Base-by-base conservation (phyloP, 2,113 vertebrate genomes). In the Herpailurus yagouaroundi region DNA sequence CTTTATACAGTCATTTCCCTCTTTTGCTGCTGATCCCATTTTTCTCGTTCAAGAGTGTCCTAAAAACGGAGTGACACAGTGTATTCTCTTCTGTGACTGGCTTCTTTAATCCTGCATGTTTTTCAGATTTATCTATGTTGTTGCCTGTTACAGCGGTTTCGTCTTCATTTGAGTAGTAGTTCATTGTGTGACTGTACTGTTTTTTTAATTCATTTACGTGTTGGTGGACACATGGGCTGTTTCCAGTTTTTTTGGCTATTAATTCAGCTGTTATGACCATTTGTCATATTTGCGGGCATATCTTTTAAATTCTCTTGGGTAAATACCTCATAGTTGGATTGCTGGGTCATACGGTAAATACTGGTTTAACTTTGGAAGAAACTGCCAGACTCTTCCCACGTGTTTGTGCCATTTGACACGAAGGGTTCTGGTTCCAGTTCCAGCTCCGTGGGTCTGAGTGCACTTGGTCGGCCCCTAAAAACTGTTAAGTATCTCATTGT, bases 261-360 rank as follows among this genome's bases (percentile, higher is more conserved):
- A 66, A 33, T 91, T 77, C 94, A 89, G 27, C 79, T 27, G 36
- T 60, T 81, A 3, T 82, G 66, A 69, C 9, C 48, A 60, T 89
- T 91, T 91, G 33, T 76, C 45, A 45, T 45, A 45, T 89, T 77
- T 82, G 41, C 73, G 50, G 52, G 25, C 23, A 3, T 38, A 73
- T 48, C 25, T 68, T 90, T 95, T 79, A 50, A 45, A 74, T 93
- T 94, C 33, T 96, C 12, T 68, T 84, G 60, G 84, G 41, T 92
- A 83, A 41, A 64, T 69, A 66, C 31, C 45, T 90, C 69, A 55
- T 29, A 94, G 45, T 92, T 87, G 68, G 41, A 89, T n/a, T 60
- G 27, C 84, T 69, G 71, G 31, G 68, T 90, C 60, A 73, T n/a
- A 50, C 69, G 45, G 41, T 95, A 89, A 50, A 77, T 96, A 45